Evolutionary conservation across 1,140 invertebrate genomes (phyloP), one percentile per base, ranked within the genome.

Genomic region (Holotrichia oblita): DNA sequence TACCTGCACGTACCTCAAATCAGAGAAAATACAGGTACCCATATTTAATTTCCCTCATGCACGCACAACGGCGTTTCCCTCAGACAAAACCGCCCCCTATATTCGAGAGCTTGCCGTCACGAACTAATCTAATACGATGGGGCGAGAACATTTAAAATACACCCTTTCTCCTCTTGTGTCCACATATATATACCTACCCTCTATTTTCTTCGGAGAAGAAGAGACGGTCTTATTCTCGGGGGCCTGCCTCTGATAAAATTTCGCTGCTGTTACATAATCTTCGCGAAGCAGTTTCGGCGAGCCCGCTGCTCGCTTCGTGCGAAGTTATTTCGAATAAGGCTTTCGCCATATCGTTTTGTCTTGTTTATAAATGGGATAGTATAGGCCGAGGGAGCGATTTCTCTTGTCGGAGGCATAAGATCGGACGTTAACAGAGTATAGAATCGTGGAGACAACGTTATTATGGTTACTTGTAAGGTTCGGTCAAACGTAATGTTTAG

Each of bases 51-150:
- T 55, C n/a, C 17, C 14, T 55, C 48, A n/a, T 14, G 48, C 48
- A 6, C 48, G 12, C 48, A 6, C 48, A 7, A n/a, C 14, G 12
- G 14, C 17, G n/a, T 55, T 55, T 55, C 48, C n/a, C 48, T 17
- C 48, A 17, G 48, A 17, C 6, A n/a, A n/a, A 55, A 55, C 48
- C 14, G 12, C 6, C 48, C 48, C 48, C 17, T 55, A 55, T 17
- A 55, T 17, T 17, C 48, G 48, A 14, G n/a, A 55, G n/a, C n/a
- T 34, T 17, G 6, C 48, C 20, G 20, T 27, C 20, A 69, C 20
- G 61, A 69, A 14, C 61, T 69, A 69, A 69, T 69, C 61, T 69
- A 69, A 27, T 69, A 69, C 61, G 61, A 69, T 7, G 22, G 12
- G 12, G 44, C 1, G n/a, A 17, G 10, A 17, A 17, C 44, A 17